Base-by-base conservation (phyloP, 2,888 invertebrate species). In the Pherbina coryleti region DNA sequence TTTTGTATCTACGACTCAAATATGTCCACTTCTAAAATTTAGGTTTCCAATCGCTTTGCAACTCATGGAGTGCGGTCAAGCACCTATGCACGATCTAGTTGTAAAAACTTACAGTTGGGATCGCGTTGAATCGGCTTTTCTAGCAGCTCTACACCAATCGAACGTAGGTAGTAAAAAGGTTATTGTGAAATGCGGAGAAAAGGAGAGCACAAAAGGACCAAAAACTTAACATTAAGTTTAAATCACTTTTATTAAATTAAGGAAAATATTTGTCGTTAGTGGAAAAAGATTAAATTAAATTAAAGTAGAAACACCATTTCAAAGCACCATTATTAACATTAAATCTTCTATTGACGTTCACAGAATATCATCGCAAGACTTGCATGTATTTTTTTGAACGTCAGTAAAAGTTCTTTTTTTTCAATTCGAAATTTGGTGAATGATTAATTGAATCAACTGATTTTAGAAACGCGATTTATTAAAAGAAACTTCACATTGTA, bases 1-100 rank as follows among this genome's bases (percentile, higher is more conserved):
- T 44, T 2, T 11, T 2, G 14, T 11, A 11, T 11, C 44, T 25
- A 1, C 22, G 0, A 60, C 1, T 11, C 60, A 60, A 60, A 19
- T 4, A 22, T 25, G 22, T 3, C 7, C 22, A n/a, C n/a, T 37
- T 44, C 9, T 67, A 44, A 70, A 44, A 28, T 55, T 28, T 31
- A 87, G 87, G 88, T 88, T 84, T 75, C 85, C 88, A 2, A 82
- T 83, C 14, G 88, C 88, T 7, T 66, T 88, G 1, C 82, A 85
- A 66, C 83, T 88, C 0, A 84, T 88, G 81, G 82, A 82, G 62
- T 81, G 83, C 2, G 85, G 84, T 17, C 81, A 82, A 1, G 84
- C 84, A 3, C 84, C 84, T 0, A 83, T 87, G 80, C 80, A 82
- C 5, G 83, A 82, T 11, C 79, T 88, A 2, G 82, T 88, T 34